Percentiles rank a stretch among this genome's conserved stretches.
phyloP scores from a whole-genome alignment of 1,140 invertebrate species.

The Idris sp. region DNA sequence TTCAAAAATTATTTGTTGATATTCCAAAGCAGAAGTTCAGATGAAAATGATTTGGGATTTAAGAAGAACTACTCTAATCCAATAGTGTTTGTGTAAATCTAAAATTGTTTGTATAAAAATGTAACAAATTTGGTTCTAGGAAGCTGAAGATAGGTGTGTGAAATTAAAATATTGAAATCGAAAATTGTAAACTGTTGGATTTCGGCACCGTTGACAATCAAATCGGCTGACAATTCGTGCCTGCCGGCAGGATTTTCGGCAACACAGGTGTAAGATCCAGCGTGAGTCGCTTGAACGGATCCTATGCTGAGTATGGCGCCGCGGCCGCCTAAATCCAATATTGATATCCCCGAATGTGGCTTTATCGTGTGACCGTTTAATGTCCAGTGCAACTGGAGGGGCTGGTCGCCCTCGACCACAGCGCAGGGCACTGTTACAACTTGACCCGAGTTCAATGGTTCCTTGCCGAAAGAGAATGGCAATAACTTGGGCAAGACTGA shows the following conservation, averaged over 20 bases:
- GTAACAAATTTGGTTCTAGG: no score
- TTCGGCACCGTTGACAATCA: conserved; percentile 85
- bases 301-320: conserved; percentile 86
- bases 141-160: conserved; percentile 12
- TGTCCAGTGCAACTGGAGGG: conserved; percentile 81
- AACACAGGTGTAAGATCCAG: conserved; percentile 89
- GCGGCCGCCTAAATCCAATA: conserved; percentile 83
- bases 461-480: conserved; percentile 81
- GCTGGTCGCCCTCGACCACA: conserved; percentile 79
- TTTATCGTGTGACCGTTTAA: conserved; percentile 81
- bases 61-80: no score
- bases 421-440: conserved; percentile 78
- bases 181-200: no score
- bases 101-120: no score
- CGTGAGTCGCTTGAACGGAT: conserved; percentile 83
- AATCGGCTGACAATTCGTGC: conserved; percentile 81
- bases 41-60: no score
- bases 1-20: no score
- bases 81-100: no score
- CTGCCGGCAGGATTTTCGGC: conserved; percentile 86
- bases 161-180: conserved; percentile 52
- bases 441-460: conserved; percentile 78
- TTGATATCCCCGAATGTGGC: conserved; percentile 80
- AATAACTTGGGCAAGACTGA: conserved; percentile 81
- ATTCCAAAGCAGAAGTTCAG: no score